Conservation (phyloP, 2,797 vertebrate species). For the Anguilla anguilla region DNA sequence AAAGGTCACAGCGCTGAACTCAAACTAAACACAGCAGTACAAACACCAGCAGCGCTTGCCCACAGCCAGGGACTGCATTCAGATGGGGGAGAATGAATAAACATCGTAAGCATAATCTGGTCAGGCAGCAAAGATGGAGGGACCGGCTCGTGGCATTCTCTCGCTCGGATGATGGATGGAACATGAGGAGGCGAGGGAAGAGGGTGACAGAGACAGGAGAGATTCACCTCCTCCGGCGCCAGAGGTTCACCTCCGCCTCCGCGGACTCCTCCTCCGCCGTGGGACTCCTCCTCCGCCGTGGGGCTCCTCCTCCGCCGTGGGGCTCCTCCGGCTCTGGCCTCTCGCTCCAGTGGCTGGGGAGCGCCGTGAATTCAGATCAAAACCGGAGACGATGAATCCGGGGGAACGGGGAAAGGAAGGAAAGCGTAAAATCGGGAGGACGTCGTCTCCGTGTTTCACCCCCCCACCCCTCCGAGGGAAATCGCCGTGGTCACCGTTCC, state of each 20-base stretch:
- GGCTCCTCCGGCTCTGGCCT: background rate
- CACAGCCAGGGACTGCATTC: background rate
- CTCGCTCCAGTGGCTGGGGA: constrained; percentile 28
- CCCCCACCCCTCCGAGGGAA: constrained; percentile 1
- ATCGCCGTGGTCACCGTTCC: constrained; percentile 20
- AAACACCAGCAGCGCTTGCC: background rate
- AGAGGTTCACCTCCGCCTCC: constrained; percentile 5
- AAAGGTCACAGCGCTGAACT: background rate
- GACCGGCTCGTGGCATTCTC: no score
- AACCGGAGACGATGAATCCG: constrained; percentile 27
- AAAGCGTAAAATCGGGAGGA: constrained; percentile 27
- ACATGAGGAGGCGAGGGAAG: constrained; percentile 20
- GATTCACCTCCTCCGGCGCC: constrained; percentile 46
- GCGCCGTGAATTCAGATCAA: constrained; percentile 38
- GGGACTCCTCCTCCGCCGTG: no score
- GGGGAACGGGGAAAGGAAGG: background rate
- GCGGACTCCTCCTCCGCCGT: no score
- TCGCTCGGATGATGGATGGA: background rate
- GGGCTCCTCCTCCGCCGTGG: no score
- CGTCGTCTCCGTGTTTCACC: constrained; percentile 34
- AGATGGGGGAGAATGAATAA: background rate
- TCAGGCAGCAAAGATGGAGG: background rate
- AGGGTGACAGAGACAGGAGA: constrained; percentile 1
- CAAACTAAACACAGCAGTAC: background rate
- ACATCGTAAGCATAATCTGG: background rate